Percentiles rank a stretch among this genome's conserved stretches.
Conservation (phyloP, 2,797 vertebrate genomes). For the Platyrinchus mystaceus region DNA sequence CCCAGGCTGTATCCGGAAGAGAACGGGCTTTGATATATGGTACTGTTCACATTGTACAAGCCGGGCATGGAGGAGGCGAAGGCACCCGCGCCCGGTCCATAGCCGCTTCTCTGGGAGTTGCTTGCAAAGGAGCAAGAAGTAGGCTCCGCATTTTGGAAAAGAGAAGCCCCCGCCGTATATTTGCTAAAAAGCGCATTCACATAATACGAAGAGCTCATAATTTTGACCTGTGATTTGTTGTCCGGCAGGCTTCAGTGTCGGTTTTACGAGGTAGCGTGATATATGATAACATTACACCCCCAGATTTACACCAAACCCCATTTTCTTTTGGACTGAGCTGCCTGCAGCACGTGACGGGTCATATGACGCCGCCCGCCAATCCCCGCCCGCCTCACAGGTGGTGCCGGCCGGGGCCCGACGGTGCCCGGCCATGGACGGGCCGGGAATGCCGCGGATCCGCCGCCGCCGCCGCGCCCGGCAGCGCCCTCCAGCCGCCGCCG, state of each 20-base stretch:
- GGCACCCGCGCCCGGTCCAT: constrained; percentile 80
- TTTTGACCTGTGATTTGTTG: constrained; percentile 97
- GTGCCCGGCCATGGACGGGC: constrained; percentile 63
- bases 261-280: constrained; percentile 98
- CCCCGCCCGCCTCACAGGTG: constrained; percentile 79
- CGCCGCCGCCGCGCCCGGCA: not conserved
- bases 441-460: not conserved
- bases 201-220: constrained; percentile 96
- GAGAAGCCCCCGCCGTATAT: constrained; percentile 86
- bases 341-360: constrained; percentile 86
- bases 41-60: constrained; percentile 87
- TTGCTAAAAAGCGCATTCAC: constrained; percentile 94
- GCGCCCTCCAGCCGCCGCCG: not conserved
- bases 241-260: constrained; percentile 93
- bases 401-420: constrained; percentile 71
- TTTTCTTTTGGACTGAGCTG: constrained; percentile 89
- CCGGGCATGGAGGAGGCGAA: constrained; percentile 83
- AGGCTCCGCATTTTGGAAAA: constrained; percentile 87
- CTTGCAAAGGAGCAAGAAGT: constrained; percentile 85
- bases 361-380: constrained; percentile 86
- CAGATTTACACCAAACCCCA: constrained; percentile 98
- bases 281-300: constrained; percentile 97
- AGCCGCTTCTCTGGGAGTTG: constrained; percentile 83
- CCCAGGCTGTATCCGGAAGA: constrained; percentile 82
- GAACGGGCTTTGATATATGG: constrained; percentile 82